These are phyloP conservation scores for Drosophila elegans DNA, from an alignment of 1,140 invertebrate species.

Conservation along the genomic window DNA sequence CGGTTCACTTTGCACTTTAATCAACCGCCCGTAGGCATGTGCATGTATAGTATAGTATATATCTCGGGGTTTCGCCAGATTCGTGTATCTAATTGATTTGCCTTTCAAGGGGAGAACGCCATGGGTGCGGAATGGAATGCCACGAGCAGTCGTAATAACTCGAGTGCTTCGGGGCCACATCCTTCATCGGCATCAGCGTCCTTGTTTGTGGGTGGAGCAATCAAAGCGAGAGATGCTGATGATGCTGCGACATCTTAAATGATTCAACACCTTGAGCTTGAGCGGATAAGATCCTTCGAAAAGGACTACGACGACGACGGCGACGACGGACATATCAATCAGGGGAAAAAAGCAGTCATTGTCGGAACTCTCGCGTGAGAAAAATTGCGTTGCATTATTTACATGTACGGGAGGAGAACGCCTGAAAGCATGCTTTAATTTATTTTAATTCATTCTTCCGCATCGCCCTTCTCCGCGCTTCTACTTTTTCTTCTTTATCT, in stretches of 20 bases:
- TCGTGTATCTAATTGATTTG: conserved; percentile 72
- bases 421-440: conserved; percentile 83
- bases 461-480: conserved; percentile 1
- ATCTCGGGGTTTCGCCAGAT: conserved; percentile 19
- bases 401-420: conserved; percentile 60
- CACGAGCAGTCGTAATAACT: conserved; percentile 68
- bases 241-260: conserved; percentile 64
- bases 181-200: conserved; percentile 33
- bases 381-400: conserved; percentile 81
- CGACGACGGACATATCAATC: conserved; percentile 75
- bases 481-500: background rate
- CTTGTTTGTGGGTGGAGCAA: conserved; percentile 45
- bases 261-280: conserved; percentile 78
- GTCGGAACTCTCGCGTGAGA: conserved; percentile 52
- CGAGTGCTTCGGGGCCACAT: conserved; percentile 50
- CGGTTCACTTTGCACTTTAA: conserved; percentile 34
- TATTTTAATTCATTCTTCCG: conserved; percentile 78
- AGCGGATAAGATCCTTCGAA: conserved; percentile 58
- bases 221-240: conserved; percentile 53
- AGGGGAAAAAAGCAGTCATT: conserved; percentile 40
- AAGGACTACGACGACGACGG: conserved; percentile 33
- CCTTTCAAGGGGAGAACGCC: conserved; percentile 9
- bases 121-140: conserved; percentile 34
- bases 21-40: conserved; percentile 11
- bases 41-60: background rate